phyloP scores from a whole-genome alignment of 37 sponge, comb jelly and placozoan genomes.

The Chondrosia reniformis region DNA sequence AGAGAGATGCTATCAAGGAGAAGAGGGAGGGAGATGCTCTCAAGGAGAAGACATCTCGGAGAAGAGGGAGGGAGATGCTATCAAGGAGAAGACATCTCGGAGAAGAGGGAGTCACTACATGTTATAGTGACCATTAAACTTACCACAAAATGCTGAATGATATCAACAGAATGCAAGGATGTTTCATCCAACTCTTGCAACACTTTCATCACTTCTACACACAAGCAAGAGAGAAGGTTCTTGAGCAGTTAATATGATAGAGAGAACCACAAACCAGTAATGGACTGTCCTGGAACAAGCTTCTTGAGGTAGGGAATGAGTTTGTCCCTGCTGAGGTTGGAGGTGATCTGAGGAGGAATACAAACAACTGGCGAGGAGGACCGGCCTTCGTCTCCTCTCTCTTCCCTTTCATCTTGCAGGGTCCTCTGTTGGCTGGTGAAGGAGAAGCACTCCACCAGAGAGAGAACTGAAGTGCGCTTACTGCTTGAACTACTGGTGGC shows the following conservation, averaged over 20 bases:
- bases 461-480: not conserved
- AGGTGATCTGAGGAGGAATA: conserved; percentile 1
- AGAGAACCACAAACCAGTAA: conserved; percentile 46
- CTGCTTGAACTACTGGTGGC: not conserved
- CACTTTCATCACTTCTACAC: conserved; percentile 57
- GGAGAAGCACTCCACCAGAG: not conserved
- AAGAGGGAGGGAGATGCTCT: not conserved
- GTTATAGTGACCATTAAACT: not conserved
- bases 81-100: conserved; percentile 57
- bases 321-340: conserved; percentile 38
- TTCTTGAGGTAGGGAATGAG: conserved; percentile 74
- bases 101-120: conserved; percentile 21
- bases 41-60: conserved; percentile 66
- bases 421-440: too few species aligned
- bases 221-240: not conserved
- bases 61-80: not conserved
- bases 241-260: not conserved
- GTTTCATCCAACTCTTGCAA: conserved; percentile 74
- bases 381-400: not conserved
- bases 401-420: not conserved
- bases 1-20: not conserved
- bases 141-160: conserved; percentile 79
- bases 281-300: conserved; percentile 53
- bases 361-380: conserved; percentile 20
- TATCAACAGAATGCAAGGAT: conserved; percentile 62